Evolutionary conservation across 2,113 vertebrate genomes (phyloP), one percentile per base, ranked within the genome.

Genomic region (Mastomys coucha): DNA sequence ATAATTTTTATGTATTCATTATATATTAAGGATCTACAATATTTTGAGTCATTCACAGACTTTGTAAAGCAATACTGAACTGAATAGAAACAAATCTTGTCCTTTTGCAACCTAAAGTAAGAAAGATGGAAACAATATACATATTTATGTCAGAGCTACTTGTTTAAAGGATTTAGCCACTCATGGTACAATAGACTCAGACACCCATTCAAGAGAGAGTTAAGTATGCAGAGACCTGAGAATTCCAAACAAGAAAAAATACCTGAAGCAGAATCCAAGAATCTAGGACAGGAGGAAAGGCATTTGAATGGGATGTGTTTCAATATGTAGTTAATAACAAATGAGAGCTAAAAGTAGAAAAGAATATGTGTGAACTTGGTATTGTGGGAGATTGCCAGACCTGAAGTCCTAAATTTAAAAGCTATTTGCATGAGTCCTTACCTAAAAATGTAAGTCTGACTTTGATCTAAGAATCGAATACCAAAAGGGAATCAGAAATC

Each of bases 341-440:
- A 14, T 60, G 28, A 28, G 1, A 36, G 9, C 0, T 24, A 33
- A 58, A 3, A 1, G 33, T 42, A 56, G 24, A 42, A 42, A 82
- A 16, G 5, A 19, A 19, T 67, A 8, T 28, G 24, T 49, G 24
- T 75, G 90, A 42, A 6, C 42, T 2, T 91, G 53, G 22, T 51
- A 2, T 80, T 33, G 39, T 3, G 58, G 53, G 24, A 89, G 8
- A 69, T 53, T 45, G 28, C 80, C 20, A 51, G 24, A 56, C 12
- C 17, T 49, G 16, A 86, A 77, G 12, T 26, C 20, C 10, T 4
- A 49, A 0, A 45, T n/a, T 45, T 39, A 13, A 86, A 70, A 89
- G 45, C 22, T 24, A 19, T 70, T 22, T 75, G 45, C 1, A 0
- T 20, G n/a, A 5, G 2, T 3, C 3, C 11, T 9, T 42, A 22